A percentile compares a stretch with the other conserved stretches of the same genome.
phyloP scores from a whole-genome alignment of 2,797 vertebrate species.

The Delichon dasypus region DNA sequence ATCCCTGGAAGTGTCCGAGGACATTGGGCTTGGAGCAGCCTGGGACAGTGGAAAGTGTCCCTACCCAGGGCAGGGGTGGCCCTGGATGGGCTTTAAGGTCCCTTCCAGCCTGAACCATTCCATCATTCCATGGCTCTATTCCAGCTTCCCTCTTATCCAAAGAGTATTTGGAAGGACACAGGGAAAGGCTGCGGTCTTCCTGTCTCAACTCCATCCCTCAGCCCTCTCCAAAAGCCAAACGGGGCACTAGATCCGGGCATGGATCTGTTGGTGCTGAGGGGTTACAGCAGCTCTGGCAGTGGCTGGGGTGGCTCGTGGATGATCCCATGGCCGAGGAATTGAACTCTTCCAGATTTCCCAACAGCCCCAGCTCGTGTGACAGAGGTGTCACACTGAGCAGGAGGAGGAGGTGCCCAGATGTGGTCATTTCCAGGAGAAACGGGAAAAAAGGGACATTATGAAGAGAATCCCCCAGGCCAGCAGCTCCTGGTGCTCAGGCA shows the following conservation, averaged over 20 bases:
- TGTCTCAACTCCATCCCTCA: not conserved
- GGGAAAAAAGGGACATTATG: not conserved
- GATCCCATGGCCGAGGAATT: not conserved
- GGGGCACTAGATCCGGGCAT: not conserved
- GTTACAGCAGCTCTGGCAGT: not conserved
- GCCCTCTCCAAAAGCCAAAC: not conserved
- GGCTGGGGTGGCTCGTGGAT: not conserved
- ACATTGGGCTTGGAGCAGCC: not conserved
- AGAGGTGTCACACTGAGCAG: not conserved
- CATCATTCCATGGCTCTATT: not conserved
- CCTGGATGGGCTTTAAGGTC: fast-evolving
- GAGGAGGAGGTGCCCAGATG: not conserved
- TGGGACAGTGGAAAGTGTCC: not conserved
- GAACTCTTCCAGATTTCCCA: not conserved
- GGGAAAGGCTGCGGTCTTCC: not conserved
- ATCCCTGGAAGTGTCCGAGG: not conserved
- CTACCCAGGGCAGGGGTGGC: not conserved
- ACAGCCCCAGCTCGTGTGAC: fast-evolving
- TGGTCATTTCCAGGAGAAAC: fast-evolving
- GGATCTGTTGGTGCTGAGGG: not conserved
- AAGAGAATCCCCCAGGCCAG: not conserved
- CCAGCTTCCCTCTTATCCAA: not conserved
- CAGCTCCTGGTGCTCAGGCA: not conserved
- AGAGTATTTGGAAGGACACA: not conserved
- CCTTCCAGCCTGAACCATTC: not conserved